Evolutionary conservation across 2,888 invertebrate genomes (phyloP).

Genomic region (Trichacis sp.): DNA sequence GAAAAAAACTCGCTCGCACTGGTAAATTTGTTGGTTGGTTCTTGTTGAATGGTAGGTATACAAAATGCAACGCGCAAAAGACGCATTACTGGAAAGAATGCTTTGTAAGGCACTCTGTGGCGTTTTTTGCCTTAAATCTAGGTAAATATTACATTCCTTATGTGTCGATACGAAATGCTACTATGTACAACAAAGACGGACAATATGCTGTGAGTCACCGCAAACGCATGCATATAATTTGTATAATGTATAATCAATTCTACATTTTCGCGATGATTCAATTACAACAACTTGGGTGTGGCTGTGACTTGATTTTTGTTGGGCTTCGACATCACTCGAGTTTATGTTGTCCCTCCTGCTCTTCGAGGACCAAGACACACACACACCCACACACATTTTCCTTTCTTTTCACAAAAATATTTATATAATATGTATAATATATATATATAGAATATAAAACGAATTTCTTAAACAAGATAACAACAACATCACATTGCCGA

Average conservation of each 20-base stretch:
- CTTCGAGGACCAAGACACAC: no score
- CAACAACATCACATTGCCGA: slow-evolving; percentile 62
- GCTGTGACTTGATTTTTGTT: no score
- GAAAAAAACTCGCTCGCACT: no score
- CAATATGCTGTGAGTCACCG: neutral
- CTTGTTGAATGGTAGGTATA: slow-evolving; percentile 15
- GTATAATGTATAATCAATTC: no score
- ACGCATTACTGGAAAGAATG: slow-evolving; percentile 41
- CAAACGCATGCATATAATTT: no score
- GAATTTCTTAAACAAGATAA: slow-evolving; percentile 60
- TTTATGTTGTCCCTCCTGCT: no score
- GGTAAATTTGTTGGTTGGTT: no score
- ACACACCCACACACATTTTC: no score
- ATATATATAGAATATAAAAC: slow-evolving; percentile 47
- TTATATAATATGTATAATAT: neutral
- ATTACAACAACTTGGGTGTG: no score
- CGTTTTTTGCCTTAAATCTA: slow-evolving; percentile 61
- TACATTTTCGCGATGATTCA: no score
- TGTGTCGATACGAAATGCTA: slow-evolving; percentile 55
- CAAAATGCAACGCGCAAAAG: slow-evolving; percentile 13
- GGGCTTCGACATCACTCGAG: no score
- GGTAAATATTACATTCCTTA: slow-evolving; percentile 62
- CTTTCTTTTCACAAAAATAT: neutral
- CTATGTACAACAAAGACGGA: slow-evolving; percentile 62
- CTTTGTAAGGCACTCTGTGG: slow-evolving; percentile 61